Conservation (phyloP, 2,888 invertebrate species). For the Vanessa cardui region DNA sequence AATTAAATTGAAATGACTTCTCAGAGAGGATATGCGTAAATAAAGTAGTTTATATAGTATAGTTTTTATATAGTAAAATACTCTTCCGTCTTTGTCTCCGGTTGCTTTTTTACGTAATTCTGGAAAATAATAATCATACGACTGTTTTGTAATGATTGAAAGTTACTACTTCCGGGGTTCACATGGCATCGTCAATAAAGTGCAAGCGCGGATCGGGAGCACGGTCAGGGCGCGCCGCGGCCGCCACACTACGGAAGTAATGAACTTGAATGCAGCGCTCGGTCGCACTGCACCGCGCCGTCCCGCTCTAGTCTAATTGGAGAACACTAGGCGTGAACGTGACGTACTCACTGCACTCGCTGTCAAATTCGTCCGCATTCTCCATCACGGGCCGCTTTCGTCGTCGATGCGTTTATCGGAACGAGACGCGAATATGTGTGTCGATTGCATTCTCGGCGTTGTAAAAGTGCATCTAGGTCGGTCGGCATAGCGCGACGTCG, state of each 20-base stretch:
- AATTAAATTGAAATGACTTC: neutral
- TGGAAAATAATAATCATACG: neutral
- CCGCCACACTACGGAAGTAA: conserved; percentile 79
- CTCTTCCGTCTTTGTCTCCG: no score
- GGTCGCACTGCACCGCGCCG: conserved; percentile 65
- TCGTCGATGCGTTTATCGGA: conserved; percentile 82
- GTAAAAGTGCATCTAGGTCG: conserved; percentile 83
- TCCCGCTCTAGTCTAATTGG: conserved; percentile 69
- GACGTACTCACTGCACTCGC: conserved; percentile 78
- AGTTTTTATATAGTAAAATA: no score
- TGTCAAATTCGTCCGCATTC: conserved; percentile 81
- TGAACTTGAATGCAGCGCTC: conserved; percentile 82
- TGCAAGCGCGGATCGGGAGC: conserved; percentile 61
- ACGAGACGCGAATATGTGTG: conserved; percentile 83
- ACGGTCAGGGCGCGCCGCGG: conserved; percentile 71
- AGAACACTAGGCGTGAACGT: conserved; percentile 72
- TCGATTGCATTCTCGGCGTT: conserved; percentile 79
- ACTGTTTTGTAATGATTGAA: conserved; percentile 17
- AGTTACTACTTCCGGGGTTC: conserved; percentile 31
- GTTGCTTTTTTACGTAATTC: neutral
- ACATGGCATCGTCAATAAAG: conserved; percentile 50
- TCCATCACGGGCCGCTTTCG: conserved; percentile 81
- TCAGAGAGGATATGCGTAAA: neutral
- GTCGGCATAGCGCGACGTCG: conserved; percentile 72
- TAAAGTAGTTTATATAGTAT: no score